phyloP scores from a whole-genome alignment of 2,797 vertebrate genomes.

The Pteronotus mesoamericanus region DNA sequence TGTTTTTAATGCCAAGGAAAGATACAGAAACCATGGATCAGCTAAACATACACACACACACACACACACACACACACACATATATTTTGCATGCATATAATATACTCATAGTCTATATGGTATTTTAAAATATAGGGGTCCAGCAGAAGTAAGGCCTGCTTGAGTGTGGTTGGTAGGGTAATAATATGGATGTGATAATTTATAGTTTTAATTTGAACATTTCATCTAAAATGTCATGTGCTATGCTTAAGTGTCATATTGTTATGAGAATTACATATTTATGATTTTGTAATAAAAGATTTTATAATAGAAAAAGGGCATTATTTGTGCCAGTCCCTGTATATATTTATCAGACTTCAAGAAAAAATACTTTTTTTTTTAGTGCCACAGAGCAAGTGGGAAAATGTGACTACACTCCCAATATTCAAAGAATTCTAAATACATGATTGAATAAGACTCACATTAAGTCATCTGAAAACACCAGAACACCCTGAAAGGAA shows the following conservation, averaged over 20 bases:
- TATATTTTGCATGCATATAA: not conserved
- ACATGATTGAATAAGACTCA: constrained; percentile 33
- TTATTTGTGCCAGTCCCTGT: not conserved
- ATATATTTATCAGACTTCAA: constrained; percentile 8
- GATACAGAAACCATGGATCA: not conserved
- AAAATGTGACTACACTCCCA: constrained; percentile 48
- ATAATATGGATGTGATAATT: too few species aligned
- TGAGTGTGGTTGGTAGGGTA: too few species aligned
- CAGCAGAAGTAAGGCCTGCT: too few species aligned
- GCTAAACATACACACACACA: not conserved
- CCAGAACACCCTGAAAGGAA: constrained; percentile 37
- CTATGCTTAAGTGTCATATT: too few species aligned
- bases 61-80: not conserved
- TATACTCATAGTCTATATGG: not conserved
- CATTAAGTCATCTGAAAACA: constrained; percentile 29
- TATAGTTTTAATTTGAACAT: too few species aligned
- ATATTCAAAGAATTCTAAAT: constrained; percentile 50
- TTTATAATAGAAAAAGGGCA: too few species aligned
- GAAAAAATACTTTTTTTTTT: constrained; percentile 36
- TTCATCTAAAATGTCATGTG: too few species aligned
- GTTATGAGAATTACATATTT: too few species aligned
- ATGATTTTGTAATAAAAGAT: too few species aligned
- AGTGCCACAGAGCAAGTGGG: constrained; percentile 17
- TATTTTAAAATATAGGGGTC: not conserved
- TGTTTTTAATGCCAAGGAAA: not conserved